phyloP scores from a whole-genome alignment of 2,888 invertebrate genomes.

The Pelosia muscerda region DNA sequence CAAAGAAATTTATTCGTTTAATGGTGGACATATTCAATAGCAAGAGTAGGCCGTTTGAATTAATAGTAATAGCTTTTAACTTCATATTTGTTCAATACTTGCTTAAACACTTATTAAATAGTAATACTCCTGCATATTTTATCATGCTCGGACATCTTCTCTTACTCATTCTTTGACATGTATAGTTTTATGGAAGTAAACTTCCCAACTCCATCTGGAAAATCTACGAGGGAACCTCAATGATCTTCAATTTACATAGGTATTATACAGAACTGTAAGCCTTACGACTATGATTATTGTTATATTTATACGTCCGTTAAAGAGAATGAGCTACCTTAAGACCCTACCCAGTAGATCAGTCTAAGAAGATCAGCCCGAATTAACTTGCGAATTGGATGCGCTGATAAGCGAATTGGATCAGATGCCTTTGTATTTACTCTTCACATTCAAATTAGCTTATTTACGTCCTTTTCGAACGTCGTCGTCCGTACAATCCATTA shows the following conservation, averaged over 20 bases:
- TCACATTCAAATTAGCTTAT: not conserved
- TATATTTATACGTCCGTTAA: too few relatives aligned
- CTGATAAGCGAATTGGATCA: not conserved
- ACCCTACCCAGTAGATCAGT: not conserved
- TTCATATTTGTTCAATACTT: constrained; percentile 31
- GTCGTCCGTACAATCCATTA: not conserved
- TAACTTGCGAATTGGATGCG: not conserved
- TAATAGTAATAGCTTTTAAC: constrained; percentile 26
- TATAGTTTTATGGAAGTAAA: too few relatives aligned
- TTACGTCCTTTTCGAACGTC: not conserved
- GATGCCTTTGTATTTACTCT: not conserved
- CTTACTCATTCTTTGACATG: too few relatives aligned
- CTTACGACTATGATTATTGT: too few relatives aligned
- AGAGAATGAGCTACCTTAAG: too few relatives aligned
- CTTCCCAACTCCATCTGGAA: too few relatives aligned
- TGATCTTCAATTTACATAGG: too few relatives aligned
- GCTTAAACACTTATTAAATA: constrained; percentile 31
- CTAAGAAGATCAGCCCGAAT: not conserved
- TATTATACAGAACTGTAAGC: too few relatives aligned
- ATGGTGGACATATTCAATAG: constrained; percentile 24
- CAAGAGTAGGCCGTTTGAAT: constrained; percentile 27
- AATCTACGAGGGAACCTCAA: too few relatives aligned
- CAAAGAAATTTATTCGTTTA: constrained; percentile 34
- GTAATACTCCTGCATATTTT: too few relatives aligned
- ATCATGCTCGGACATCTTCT: too few relatives aligned